phyloP scores from a whole-genome alignment of 2,888 invertebrate species.

The Lamproptera curius region DNA sequence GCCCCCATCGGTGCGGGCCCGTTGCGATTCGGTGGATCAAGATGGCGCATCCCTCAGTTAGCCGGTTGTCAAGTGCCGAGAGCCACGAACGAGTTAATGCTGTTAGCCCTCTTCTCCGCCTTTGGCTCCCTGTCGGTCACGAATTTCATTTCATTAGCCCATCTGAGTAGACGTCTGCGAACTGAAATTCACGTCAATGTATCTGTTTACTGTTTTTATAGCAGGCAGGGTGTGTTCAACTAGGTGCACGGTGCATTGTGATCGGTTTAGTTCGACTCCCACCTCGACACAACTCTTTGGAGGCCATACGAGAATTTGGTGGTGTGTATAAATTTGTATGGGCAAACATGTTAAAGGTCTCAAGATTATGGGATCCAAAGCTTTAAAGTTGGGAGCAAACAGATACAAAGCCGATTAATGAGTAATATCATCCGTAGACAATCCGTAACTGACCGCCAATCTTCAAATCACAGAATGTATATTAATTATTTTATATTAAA shows the following conservation, averaged over 20 bases:
- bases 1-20: slow-evolving; percentile 46
- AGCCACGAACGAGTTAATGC: slow-evolving; percentile 88
- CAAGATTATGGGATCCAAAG: slow-evolving; percentile 28
- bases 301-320: slow-evolving; percentile 19
- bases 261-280: slow-evolving; percentile 39
- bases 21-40: slow-evolving; percentile 65
- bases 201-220: slow-evolving; percentile 8
- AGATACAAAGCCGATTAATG: neutral
- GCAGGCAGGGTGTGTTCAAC: slow-evolving; percentile 24
- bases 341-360: neutral
- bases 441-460: neutral
- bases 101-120: slow-evolving; percentile 92
- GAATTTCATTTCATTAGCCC: neutral
- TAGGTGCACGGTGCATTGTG: slow-evolving; percentile 66
- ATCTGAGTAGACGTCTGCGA: neutral
- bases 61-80: slow-evolving; percentile 84
- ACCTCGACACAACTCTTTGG: slow-evolving; percentile 30
- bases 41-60: slow-evolving; percentile 71
- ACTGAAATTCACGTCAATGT: slow-evolving; percentile 14
- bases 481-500: neutral
- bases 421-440: neutral
- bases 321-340: neutral
- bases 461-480: neutral
- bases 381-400: slow-evolving; percentile 12
- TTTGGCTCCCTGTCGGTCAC: slow-evolving; percentile 83